Evolutionary conservation across 1,140 invertebrate species (phyloP), one percentile per base, ranked within the genome.

Genomic region (Aphis gossypii): DNA sequence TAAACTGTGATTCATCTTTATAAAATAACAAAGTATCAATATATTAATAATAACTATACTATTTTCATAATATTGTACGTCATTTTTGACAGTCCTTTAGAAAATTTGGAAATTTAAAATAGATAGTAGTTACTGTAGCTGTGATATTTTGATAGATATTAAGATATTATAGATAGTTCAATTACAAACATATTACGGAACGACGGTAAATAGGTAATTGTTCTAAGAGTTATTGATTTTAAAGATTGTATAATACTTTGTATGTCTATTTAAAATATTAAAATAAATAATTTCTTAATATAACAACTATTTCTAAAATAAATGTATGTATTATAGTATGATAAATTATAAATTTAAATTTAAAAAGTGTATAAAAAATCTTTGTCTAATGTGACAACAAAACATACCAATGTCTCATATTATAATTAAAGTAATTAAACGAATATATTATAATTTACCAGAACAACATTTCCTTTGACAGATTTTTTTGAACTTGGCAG

Each of bases 391-490:
- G 38, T 41, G 38, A 41, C 38, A 41, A 41, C 38, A 41, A 41
- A 41, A 41, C 38, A 41, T 41, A 41, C 38, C 38, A 30, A 68
- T 30, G 25, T 30, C 60, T 68, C 30, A 4, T 68, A 30, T 14
- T 46, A 46, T 4, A 8, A 7, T 8, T 46, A 46, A 8, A 8
- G 9, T 35, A n/a, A n/a, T 35, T 76, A 35, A 76, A 76, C n/a
- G 38, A 41, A 41, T 41, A 44, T 89, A 56, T 56, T 25, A 41
- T 89, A n/a, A 46, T 95, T 95, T 95, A 97, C 97, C 95, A 97
- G 94, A 51, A 97, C 96, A 76, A 97, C 96, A 94, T 97, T 96
- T 23, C 96, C 96, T 23, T 94, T 95, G 0, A 97, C 96, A 94
- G 96, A 96, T 94, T 97, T 96, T 54, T 96, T 95, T 23, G 96